Evolutionary conservation across 2,888 invertebrate genomes (phyloP).

Genomic region (Scaptomyza reducta): DNA sequence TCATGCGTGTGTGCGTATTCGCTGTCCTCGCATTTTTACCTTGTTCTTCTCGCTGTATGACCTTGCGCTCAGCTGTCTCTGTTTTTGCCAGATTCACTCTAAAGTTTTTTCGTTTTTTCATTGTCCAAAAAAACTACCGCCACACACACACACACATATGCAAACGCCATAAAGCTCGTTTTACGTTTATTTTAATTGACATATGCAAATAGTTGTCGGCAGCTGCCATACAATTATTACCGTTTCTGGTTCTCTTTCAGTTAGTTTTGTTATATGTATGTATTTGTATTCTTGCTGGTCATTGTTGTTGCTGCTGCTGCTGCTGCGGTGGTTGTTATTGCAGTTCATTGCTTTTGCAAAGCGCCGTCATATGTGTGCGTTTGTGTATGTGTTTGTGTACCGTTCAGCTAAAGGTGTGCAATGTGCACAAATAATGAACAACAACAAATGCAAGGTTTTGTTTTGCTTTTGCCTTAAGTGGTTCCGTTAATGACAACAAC

Average conservation of each 20-base stretch:
- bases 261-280: conserved; percentile 14
- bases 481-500: conserved; percentile 25
- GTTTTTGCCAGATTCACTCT: conserved; percentile 33
- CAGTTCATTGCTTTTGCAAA: conserved; percentile 8
- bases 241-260: background rate
- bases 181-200: conserved; percentile 49
- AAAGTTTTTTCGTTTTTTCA: conserved; percentile 7
- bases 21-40: conserved; percentile 7
- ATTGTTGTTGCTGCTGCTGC: conserved; percentile 16
- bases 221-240: conserved; percentile 27
- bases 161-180: conserved; percentile 8
- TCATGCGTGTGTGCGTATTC: background rate
- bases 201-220: conserved; percentile 30
- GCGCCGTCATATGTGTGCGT: conserved; percentile 4
- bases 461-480: conserved; percentile 28
- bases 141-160: conserved; percentile 3
- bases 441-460: conserved; percentile 8
- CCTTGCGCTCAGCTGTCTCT: conserved; percentile 51
- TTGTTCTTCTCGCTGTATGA: conserved; percentile 22
- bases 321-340: conserved; percentile 17
- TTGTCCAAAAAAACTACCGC: conserved; percentile 12
- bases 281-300: background rate
- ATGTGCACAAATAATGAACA: conserved; percentile 22
- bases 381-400: background rate
- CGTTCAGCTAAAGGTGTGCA: conserved; percentile 27